Evolutionary conservation across 2,113 vertebrate species (phyloP).

Genomic region (Hippocampus barbouri): DNA sequence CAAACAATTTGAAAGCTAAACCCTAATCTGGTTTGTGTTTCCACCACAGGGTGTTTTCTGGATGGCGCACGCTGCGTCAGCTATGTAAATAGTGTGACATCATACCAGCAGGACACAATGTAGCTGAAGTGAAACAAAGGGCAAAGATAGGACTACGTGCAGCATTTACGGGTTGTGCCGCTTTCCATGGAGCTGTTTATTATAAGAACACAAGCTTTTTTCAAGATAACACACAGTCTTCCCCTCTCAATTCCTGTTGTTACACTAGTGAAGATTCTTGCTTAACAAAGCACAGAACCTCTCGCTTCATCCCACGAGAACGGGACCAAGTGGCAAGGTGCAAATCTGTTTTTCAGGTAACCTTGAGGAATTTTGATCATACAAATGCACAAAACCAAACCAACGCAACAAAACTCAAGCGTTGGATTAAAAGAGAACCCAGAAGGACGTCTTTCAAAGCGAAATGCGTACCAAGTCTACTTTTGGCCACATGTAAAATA

Average conservation of each 20-base stretch:
- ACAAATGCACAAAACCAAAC: background rate
- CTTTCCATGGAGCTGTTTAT: background rate
- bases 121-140: background rate
- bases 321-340: background rate
- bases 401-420: background rate
- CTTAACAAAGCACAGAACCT: background rate
- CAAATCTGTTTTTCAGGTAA: background rate
- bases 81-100: slow-evolving; percentile 9
- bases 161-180: background rate
- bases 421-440: background rate
- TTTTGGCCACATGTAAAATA: too few species aligned
- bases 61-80: background rate
- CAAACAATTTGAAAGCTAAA: background rate
- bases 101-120: slow-evolving; percentile 4
- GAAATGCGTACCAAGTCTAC: too few species aligned
- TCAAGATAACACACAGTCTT: background rate
- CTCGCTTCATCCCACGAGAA: background rate
- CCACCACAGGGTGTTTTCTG: background rate
- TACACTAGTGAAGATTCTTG: background rate
- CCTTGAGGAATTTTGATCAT: background rate
- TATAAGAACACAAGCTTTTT: background rate
- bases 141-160: background rate
- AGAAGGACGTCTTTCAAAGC: background rate
- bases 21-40: background rate
- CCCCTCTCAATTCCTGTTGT: background rate